Base-by-base conservation (phyloP, 2,888 invertebrate species). In the Tortricodes alternella region DNA sequence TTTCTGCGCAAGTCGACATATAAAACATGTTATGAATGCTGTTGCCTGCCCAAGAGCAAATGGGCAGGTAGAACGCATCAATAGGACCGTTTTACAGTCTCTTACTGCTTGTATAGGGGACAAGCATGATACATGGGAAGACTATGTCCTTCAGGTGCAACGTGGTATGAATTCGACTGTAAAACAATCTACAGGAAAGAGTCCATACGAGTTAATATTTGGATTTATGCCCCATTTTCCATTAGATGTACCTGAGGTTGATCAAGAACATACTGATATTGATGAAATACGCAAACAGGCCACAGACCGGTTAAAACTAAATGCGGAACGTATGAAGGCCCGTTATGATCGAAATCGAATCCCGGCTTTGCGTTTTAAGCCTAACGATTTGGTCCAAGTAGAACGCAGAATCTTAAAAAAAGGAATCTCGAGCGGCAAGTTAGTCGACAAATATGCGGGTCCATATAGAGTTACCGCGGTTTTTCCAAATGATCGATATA, bases 321-420 rank as follows among this genome's bases (percentile, higher is more conserved):
- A 29, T 9, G 48, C 48, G 11, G 18, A 9, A 2, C 21, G 38
- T 16, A 53, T 53, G 51, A 53, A 57, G 18, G 16, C n/a, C 5
- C 27, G 53, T 15, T 60, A 37, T 46, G 55, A 60, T 18, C 39
- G 39, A 9, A 24, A 37, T n/a, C 50, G 59, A 9, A 38, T 46
- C n/a, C n/a, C 29, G 3, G 29, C 6, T 8, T n/a, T 27, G 19
- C 34, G 38, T 21, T 35, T 48, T 11, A 9, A 15, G n/a, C n/a
- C 50, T n/a, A 48, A 56, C 18, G 9, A 46, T 15, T 38, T 53
- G 13, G 60, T 60, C 7, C 37, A 58, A 46, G 49, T 51, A 1
- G 58, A 62, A 11, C 41, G 62, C 6, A 59, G 55, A 23, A 52
- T 62, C 15, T 13, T 58, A 18, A 41, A 55, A 29, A 46, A 43